Base-by-base conservation (phyloP, 2,797 vertebrate genomes). In the Adrianichthys oophorus region DNA sequence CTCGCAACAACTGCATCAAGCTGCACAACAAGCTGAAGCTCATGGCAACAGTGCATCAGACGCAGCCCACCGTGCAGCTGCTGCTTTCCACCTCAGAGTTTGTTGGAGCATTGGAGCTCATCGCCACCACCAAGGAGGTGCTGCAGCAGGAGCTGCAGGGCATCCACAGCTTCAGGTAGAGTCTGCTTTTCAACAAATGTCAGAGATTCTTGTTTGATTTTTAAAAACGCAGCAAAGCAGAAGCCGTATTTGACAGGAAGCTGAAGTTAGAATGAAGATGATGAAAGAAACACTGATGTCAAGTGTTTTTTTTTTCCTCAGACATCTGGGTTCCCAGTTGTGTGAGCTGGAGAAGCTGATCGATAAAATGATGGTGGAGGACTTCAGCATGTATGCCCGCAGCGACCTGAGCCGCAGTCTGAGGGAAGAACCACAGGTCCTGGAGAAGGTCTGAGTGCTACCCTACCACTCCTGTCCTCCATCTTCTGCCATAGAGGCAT, bases 291-390 rank as follows among this genome's bases (percentile, higher is more conserved):
- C 4, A 4, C n/a, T 48, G 15, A 54, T 41, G 8, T 56, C 0
- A 4, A 23, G 5, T 56, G 23, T n/a, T 48, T 3, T 55, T 55
- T 2, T 43, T 7, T 51, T 2, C 59, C 32, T 7, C 89, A 99
- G 97, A 86, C 97, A 99, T 80, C 92, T 99, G 83, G 95, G 97
- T 84, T 99, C 96, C 21, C 97, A 99, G 86, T 95, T 98, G 77
- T 98, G 97, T 76, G 97, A 99, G 90, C 89, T 98, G 92, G 97
- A 98, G 92, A 97, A 96, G 83, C 90, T 99, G 61, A 99, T 98
- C 50, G 97, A 98, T 82, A 99, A 99, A 92, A 99, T 99, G 97
- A 98, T 98, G 94, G 93, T 96, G 87, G 97, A 96, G 68, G 97
- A 99, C 72, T 98, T 99, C 90, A 94, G 93, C 76, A 95, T 95